Conservation (phyloP, 1,140 invertebrate species). For the Drosophila baimaii region DNA sequence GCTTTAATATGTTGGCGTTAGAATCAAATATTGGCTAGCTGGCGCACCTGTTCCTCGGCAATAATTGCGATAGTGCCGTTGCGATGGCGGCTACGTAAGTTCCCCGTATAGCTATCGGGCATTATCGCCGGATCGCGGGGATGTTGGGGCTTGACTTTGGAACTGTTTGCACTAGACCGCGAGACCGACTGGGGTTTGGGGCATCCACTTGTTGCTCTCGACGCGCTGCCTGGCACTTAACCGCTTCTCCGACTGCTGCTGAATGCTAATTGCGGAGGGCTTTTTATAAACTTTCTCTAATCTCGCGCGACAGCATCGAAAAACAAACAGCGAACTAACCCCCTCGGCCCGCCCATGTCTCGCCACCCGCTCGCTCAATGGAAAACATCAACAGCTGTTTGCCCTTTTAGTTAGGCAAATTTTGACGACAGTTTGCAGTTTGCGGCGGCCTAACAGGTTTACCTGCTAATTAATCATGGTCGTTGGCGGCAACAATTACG, state of each 20-base stretch:
- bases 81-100: slow-evolving; percentile 63
- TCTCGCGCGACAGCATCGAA: slow-evolving; percentile 49
- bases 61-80: slow-evolving; percentile 26
- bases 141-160: slow-evolving; percentile 55
- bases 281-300: slow-evolving; percentile 80
- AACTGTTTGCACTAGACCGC: slow-evolving; percentile 30
- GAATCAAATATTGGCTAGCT: slow-evolving; percentile 19
- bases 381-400: slow-evolving; percentile 48
- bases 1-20: slow-evolving; percentile 7
- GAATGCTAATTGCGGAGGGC: slow-evolving; percentile 61
- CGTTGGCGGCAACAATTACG: slow-evolving; percentile 18
- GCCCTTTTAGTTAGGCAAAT: slow-evolving; percentile 23
- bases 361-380: neutral
- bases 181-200: slow-evolving; percentile 12
- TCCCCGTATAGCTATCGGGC: slow-evolving; percentile 22
- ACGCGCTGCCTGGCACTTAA: slow-evolving; percentile 1
- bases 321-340: slow-evolving; percentile 26
- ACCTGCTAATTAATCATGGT: slow-evolving; percentile 45
- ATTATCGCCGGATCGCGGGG: slow-evolving; percentile 41
- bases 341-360: neutral
- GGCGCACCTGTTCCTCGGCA: slow-evolving; percentile 45
- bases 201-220: slow-evolving; percentile 33
- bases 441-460: slow-evolving; percentile 15
- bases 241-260: slow-evolving; percentile 44
- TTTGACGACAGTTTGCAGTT: slow-evolving; percentile 7